Conservation (phyloP, 2,888 invertebrate species). For the Ethmia dodecea region DNA sequence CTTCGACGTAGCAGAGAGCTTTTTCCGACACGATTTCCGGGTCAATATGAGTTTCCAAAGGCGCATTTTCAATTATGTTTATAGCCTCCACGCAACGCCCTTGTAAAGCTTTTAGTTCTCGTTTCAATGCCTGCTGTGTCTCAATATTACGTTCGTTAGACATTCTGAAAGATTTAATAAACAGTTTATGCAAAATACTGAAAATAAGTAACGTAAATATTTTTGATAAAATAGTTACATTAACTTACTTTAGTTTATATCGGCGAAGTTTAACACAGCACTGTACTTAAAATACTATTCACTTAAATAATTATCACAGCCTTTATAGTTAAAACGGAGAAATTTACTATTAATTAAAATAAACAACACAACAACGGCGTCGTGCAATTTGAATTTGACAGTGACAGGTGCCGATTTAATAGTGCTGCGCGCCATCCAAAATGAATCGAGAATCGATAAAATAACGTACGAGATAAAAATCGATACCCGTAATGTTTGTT, state of each 20-base stretch:
- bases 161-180: constrained; percentile 36
- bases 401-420: constrained; percentile 1
- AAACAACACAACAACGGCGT: background rate
- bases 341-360: background rate
- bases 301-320: no score
- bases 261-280: no score
- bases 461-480: no score
- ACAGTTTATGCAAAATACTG: background rate
- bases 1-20: constrained; percentile 44
- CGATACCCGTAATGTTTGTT: no score
- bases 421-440: background rate
- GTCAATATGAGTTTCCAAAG: constrained; percentile 27
- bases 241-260: background rate
- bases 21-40: constrained; percentile 35
- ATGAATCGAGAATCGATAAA: background rate
- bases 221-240: no score
- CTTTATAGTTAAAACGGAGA: no score
- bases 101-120: constrained; percentile 45
- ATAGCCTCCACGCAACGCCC: constrained; percentile 42
- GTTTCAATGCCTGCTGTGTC: constrained; percentile 37
- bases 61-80: constrained; percentile 46
- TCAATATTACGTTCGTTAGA: constrained; percentile 33
- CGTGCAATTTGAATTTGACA: background rate
- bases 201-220: no score
- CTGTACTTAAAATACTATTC: no score